Conservation (phyloP, 2,113 vertebrate genomes). For the Entomyzon cyanotis region DNA sequence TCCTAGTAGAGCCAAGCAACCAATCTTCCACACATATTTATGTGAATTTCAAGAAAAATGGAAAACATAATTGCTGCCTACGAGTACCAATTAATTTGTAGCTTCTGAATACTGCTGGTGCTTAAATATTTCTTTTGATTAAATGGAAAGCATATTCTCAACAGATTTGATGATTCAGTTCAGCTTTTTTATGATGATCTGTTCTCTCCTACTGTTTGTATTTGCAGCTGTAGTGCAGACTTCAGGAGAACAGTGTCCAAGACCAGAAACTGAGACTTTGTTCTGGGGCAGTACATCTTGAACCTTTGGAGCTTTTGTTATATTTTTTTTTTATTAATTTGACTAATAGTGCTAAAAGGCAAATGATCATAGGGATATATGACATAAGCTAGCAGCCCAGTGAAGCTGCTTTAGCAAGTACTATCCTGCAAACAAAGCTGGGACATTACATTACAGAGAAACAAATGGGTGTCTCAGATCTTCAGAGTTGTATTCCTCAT, state of each 20-base stretch:
- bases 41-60: constrained; percentile 27
- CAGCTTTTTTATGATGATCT: constrained; percentile 18
- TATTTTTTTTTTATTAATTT: neutral
- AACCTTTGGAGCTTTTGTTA: neutral
- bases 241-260: neutral
- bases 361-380: neutral
- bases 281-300: neutral
- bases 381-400: neutral
- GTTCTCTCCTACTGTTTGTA: constrained; percentile 1
- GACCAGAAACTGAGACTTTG: neutral
- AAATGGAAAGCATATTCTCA: constrained; percentile 41
- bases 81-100: constrained; percentile 48
- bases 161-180: constrained; percentile 57
- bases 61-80: constrained; percentile 24
- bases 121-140: constrained; percentile 61
- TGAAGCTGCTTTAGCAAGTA: neutral
- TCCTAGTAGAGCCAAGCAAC: neutral
- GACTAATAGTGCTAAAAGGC: neutral
- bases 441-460: neutral
- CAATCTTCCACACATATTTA: neutral
- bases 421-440: neutral
- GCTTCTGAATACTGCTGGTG: constrained; percentile 26
- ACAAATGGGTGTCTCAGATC: neutral
- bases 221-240: constrained; percentile 13
- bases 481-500: neutral